phyloP scores from a whole-genome alignment of 2,888 invertebrate species.

The Drosophila nigritarsus region DNA sequence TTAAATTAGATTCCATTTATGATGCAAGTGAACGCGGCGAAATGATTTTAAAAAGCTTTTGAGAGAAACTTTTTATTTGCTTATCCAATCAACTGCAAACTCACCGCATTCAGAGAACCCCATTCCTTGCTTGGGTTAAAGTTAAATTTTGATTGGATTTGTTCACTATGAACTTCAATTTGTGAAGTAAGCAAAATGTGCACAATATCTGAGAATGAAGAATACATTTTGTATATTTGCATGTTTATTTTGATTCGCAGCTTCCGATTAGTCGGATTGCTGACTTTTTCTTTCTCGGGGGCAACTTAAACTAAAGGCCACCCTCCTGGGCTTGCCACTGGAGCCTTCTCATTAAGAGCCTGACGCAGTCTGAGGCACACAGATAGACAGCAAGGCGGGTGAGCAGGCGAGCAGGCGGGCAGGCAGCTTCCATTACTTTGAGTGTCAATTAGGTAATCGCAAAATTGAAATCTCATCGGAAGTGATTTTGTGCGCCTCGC shows the following conservation, averaged over 20 bases:
- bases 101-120: not conserved
- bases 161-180: not conserved
- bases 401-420: not conserved
- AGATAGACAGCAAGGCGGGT: not conserved
- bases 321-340: constrained; percentile 6
- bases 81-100: not conserved
- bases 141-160: not conserved
- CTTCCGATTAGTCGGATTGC: constrained; percentile 3
- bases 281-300: not conserved
- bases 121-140: not conserved
- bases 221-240: not conserved
- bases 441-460: constrained; percentile 79
- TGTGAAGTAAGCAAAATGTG: not conserved
- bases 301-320: constrained; percentile 9
- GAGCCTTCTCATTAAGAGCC: constrained; percentile 4
- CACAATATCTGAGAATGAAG: not conserved
- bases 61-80: not conserved
- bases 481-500: constrained; percentile 68
- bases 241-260: constrained; percentile 4
- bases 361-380: not conserved
- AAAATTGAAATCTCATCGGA: constrained; percentile 78
- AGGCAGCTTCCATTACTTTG: constrained; percentile 67
- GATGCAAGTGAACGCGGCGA: no score
- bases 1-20: constrained; percentile 5
- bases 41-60: not conserved